These are phyloP conservation scores for Acrobasis consociella DNA, from an alignment of 2,888 invertebrate genomes.

Conservation along the genomic window DNA sequence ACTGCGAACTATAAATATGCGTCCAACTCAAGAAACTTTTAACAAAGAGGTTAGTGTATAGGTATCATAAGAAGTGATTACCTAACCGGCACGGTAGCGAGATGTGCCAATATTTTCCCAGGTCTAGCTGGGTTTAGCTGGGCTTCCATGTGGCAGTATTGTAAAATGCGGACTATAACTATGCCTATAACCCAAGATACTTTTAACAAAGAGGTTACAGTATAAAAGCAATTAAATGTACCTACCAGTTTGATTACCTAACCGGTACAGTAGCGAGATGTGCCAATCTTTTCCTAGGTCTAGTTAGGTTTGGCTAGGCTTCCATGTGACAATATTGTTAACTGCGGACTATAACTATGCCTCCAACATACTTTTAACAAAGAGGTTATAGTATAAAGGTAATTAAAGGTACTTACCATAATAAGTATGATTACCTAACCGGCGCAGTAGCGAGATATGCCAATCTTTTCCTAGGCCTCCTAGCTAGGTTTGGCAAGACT, in stretches of 20 bases:
- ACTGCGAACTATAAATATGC: background rate
- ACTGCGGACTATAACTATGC: no score
- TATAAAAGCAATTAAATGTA: no score
- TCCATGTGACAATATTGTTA: slow-evolving; percentile 44
- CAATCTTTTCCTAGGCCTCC: slow-evolving; percentile 74
- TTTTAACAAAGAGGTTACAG: no score
- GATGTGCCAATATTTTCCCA: slow-evolving; percentile 79
- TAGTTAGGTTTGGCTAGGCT: slow-evolving; percentile 34
- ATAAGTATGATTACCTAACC: no score
- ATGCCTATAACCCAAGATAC: no score
- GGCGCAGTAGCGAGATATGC: slow-evolving; percentile 58
- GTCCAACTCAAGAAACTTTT: no score
- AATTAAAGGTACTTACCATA: no score
- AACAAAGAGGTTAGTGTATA: no score
- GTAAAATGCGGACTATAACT: background rate
- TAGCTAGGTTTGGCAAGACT: slow-evolving; percentile 32
- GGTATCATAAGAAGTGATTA: slow-evolving; percentile 72
- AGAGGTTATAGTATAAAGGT: no score
- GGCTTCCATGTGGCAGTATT: slow-evolving; percentile 47
- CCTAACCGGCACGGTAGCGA: slow-evolving; percentile 72
- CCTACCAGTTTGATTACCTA: slow-evolving; percentile 75
- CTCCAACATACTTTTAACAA: no score
- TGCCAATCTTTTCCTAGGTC: slow-evolving; percentile 75
- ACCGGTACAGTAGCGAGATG: slow-evolving; percentile 75
- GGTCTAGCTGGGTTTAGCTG: slow-evolving; percentile 32